Evolutionary conservation across 2,888 invertebrate genomes (phyloP), one percentile per base, ranked within the genome.

Genomic region (Polylopha cassiicola): DNA sequence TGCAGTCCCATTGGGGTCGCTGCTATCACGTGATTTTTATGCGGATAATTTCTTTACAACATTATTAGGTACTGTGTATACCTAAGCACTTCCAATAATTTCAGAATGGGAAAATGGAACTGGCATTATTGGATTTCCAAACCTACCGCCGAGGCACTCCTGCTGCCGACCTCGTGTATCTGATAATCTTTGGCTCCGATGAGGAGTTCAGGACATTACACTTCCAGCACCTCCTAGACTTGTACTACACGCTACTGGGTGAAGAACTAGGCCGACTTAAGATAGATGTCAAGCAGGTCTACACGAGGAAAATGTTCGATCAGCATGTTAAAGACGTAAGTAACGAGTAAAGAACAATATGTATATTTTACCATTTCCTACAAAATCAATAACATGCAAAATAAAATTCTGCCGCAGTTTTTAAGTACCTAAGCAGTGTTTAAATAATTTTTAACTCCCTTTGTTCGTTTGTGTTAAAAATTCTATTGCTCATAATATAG

Each of bases 151-250:
- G 38, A 0, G 50, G 51, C 3, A 51, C 42, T 15, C 51, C 53
- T 0, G 29, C 51, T 3, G 20, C 32, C 0, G 65, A 64, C 32
- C 39, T 66, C 1, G 37, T 65, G 33, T 61, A 59, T 45, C 58
- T 65, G 37, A 53, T 65, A 14, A 53, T 59, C 48, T 36, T 32
- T 16, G 64, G 62, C 2, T 56, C 65, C 2, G 64, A 68, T 22
- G 54, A 56, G 23, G 41, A 53, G 6, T 68, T 64, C 37, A 52
- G 67, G 1, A 42, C 34, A 11, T 31, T 46, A 1, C 38, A 61
- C 41, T 55, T 53, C 27, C 16, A 46, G 3, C 31, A 29, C n/a
- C 52, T 57, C 2, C 11, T 63, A 2, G 57, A 63, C 3, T 50
- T 50, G 15, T 68, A 68, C 45, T 61, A 65, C 32, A 26, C 23